Evolutionary conservation across 2,888 invertebrate genomes (phyloP).

Genomic region (Anthoptus insignis): DNA sequence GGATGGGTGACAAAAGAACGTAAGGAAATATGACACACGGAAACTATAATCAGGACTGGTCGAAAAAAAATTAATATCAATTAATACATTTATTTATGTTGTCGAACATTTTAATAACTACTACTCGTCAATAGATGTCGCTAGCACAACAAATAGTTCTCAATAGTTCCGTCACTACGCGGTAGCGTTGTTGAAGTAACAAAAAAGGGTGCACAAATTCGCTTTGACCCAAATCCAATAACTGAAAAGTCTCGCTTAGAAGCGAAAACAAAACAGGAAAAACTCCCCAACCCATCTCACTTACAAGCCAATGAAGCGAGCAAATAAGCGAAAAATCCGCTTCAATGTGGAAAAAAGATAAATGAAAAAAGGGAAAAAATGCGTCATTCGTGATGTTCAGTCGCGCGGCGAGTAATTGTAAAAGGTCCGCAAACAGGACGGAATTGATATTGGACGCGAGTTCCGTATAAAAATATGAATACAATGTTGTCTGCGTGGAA

Average conservation of each 20-base stretch:
- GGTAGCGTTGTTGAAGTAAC: slow-evolving; percentile 38
- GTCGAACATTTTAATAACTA: not conserved
- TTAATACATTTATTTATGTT: not conserved
- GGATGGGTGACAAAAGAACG: too few species aligned
- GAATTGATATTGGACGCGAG: slow-evolving; percentile 43
- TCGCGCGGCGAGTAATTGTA: slow-evolving; percentile 72
- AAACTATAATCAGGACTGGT: too few species aligned
- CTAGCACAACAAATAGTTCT: slow-evolving; percentile 54
- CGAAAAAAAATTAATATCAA: too few species aligned
- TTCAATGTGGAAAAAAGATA: slow-evolving; percentile 80
- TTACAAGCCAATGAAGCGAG: slow-evolving; percentile 86
- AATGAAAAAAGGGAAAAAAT: slow-evolving; percentile 66
- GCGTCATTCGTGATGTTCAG: slow-evolving; percentile 75
- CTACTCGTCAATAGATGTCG: slow-evolving; percentile 62
- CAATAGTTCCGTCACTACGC: slow-evolving; percentile 41
- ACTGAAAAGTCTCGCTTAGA: slow-evolving; percentile 48
- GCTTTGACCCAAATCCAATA: slow-evolving; percentile 53
- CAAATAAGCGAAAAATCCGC: slow-evolving; percentile 85
- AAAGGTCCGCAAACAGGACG: slow-evolving; percentile 72
- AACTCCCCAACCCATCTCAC: slow-evolving; percentile 74
- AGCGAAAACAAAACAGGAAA: slow-evolving; percentile 65
- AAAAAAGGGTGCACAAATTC: slow-evolving; percentile 23
- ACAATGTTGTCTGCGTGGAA: too few species aligned
- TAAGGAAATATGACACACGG: too few species aligned
- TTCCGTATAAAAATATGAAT: slow-evolving; percentile 59